These are phyloP conservation scores for Ophion ventricosus DNA, from an alignment of 2,888 invertebrate genomes.

Conservation along the genomic window DNA sequence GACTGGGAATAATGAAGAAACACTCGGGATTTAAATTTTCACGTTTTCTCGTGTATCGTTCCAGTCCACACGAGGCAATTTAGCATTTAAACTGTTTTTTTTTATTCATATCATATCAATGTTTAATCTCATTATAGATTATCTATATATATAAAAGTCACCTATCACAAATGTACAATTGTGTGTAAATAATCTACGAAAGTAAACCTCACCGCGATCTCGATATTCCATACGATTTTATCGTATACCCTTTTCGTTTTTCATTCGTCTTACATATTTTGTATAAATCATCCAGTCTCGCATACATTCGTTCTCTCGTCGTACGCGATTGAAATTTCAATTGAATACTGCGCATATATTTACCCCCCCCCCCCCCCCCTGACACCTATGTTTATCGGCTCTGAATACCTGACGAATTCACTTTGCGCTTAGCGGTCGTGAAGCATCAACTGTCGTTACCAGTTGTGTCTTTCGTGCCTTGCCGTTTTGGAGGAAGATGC, in stretches of 20 bases:
- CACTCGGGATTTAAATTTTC: neutral
- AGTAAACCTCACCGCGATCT: slow-evolving; percentile 33
- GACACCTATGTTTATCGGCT: neutral
- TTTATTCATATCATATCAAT: slow-evolving; percentile 41
- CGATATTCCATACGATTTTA: slow-evolving; percentile 44
- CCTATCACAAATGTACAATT: slow-evolving; percentile 65
- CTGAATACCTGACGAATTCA: neutral
- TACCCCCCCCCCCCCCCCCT: neutral
- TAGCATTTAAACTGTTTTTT: neutral
- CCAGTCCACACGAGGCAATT: neutral
- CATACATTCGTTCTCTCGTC: slow-evolving; percentile 30
- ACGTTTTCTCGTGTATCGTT: neutral
- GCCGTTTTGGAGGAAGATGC: too few relatives aligned
- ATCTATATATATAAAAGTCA: slow-evolving; percentile 48
- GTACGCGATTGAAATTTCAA: slow-evolving; percentile 41
- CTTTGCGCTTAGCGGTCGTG: neutral
- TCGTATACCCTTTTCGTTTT: slow-evolving; percentile 12
- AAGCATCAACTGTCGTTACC: neutral
- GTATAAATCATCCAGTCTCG: slow-evolving; percentile 40
- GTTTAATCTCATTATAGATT: slow-evolving; percentile 34
- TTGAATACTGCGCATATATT: slow-evolving; percentile 49
- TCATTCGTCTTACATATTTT: slow-evolving; percentile 19
- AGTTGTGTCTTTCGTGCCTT: neutral
- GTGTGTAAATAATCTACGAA: slow-evolving; percentile 63
- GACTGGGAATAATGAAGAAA: slow-evolving; percentile 28